These are phyloP conservation scores for Diploscapter pachys DNA, from an alignment of 1,140 invertebrate species.

Conservation along the genomic window DNA sequence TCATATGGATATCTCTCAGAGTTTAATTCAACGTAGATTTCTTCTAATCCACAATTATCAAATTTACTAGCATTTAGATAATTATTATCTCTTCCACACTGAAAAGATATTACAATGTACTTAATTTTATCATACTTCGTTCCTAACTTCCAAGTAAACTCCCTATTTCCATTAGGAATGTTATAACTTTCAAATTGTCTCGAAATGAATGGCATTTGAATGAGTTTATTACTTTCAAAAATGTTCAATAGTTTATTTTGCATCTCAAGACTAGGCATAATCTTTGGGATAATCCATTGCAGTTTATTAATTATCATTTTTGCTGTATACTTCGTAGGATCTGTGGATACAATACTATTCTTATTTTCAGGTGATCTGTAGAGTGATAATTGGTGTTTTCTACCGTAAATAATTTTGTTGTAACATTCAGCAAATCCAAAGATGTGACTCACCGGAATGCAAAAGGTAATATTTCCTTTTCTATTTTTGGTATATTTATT, in stretches of 20 bases:
- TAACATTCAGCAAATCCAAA: constrained; percentile 43
- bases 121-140: constrained; percentile 44
- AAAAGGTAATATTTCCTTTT: constrained; percentile 32
- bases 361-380: constrained; percentile 33
- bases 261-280: constrained; percentile 13
- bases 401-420: constrained; percentile 35
- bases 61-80: constrained; percentile 38
- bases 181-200: constrained; percentile 41
- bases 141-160: constrained; percentile 42
- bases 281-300: constrained; percentile 39
- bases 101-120: constrained; percentile 40
- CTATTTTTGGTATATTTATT: constrained; percentile 36
- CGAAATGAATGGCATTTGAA: constrained; percentile 39
- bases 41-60: constrained; percentile 40
- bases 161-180: constrained; percentile 30
- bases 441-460: constrained; percentile 38
- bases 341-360: constrained; percentile 25
- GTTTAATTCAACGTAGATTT: constrained; percentile 38
- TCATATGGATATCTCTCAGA: constrained; percentile 41
- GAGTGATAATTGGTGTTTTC: constrained; percentile 35
- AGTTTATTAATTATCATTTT: constrained; percentile 37
- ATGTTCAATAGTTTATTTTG: constrained; percentile 40
- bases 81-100: constrained; percentile 35
- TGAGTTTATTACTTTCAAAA: constrained; percentile 29
- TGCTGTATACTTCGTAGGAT: constrained; percentile 28